These are phyloP conservation scores for Platerodrilus igneus DNA, from an alignment of 2,888 invertebrate genomes.

Conservation along the genomic window DNA sequence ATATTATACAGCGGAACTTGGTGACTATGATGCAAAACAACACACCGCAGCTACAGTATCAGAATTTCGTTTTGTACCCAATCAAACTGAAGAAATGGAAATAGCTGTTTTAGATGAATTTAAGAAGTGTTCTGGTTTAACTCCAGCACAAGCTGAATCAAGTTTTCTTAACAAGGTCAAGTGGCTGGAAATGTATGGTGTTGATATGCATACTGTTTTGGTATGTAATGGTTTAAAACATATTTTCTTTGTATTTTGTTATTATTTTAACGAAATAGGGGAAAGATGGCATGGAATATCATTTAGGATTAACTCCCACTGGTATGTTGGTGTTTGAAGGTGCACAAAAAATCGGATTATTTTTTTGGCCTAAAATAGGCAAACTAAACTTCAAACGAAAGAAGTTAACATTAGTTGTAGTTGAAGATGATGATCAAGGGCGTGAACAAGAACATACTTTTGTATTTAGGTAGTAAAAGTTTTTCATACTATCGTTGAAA, in stretches of 20 bases:
- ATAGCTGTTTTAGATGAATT: constrained; percentile 89
- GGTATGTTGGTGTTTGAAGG: constrained; percentile 98
- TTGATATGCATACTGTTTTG: constrained; percentile 96
- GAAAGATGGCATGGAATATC: constrained; percentile 95
- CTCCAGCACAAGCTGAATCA: constrained; percentile 93
- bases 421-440: constrained; percentile 97
- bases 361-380: constrained; percentile 99
- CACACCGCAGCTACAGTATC: constrained; percentile 97
- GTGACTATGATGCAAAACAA: constrained; percentile 87
- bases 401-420: constrained; percentile 92
- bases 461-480: constrained; percentile 68
- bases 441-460: constrained; percentile 98
- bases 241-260: constrained; percentile 9
- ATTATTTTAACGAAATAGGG: constrained; percentile 52
- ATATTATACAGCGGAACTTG: constrained; percentile 78
- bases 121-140: constrained; percentile 78
- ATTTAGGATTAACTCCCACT: constrained; percentile 94
- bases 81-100: constrained; percentile 96
- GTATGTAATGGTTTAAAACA: constrained; percentile 45
- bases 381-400: constrained; percentile 97
- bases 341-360: constrained; percentile 92
- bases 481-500: constrained; percentile 3
- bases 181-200: constrained; percentile 98
- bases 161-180: constrained; percentile 90
- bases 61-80: constrained; percentile 95